A percentile compares a stretch with the other conserved stretches of the same genome.
phyloP scores from a whole-genome alignment of 2,113 vertebrate species.

The Saccopteryx bilineata region DNA sequence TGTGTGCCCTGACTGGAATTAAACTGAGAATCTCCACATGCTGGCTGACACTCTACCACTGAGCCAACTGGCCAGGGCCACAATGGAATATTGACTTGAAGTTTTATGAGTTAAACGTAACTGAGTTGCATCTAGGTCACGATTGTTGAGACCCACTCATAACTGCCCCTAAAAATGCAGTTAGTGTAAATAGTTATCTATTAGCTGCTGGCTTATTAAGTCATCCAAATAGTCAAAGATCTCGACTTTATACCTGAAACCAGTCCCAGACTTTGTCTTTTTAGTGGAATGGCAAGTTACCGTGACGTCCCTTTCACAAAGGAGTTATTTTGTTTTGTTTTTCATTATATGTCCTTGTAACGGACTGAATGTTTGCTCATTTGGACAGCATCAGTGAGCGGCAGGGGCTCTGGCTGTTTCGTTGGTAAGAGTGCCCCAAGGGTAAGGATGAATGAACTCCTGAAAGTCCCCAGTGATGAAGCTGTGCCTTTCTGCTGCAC shows the following conservation, averaged over 20 bases:
- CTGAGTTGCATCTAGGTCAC: neutral
- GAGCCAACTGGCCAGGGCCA: neutral
- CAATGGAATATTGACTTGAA: constrained; percentile 5
- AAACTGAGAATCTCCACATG: too few relatives aligned
- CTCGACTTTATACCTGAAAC: neutral
- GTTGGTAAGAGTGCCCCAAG: neutral
- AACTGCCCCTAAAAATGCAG: neutral
- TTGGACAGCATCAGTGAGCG: neutral
- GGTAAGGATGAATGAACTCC: neutral
- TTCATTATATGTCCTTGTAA: neutral
- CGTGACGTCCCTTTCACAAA: neutral
- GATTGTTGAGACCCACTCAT: neutral
- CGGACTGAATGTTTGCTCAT: neutral
- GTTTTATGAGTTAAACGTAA: neutral
- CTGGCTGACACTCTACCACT: too few relatives aligned
- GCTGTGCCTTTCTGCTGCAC: rapidly evolving
- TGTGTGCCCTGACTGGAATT: too few relatives aligned
- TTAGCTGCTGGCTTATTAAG: neutral
- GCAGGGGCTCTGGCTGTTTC: neutral
- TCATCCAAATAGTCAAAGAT: neutral
- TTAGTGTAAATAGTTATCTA: neutral
- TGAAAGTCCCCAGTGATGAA: neutral
- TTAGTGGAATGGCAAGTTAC: neutral
- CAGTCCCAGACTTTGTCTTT: neutral
- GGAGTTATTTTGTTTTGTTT: neutral